Conservation (phyloP, 1,140 invertebrate species). For the Drosophila orosa region DNA sequence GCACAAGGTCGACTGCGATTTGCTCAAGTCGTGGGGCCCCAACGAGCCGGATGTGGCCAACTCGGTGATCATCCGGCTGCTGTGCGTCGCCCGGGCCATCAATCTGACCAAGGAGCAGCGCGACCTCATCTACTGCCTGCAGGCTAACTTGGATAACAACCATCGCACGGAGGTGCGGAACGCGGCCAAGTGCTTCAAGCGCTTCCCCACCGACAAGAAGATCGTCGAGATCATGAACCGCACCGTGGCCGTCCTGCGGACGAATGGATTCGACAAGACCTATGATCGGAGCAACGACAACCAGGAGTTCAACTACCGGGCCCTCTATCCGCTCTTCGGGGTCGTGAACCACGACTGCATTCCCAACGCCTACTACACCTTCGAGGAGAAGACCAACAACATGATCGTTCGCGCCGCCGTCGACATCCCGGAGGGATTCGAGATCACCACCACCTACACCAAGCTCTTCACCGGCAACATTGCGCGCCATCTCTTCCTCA, state of each 20-base stretch:
- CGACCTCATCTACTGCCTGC: constrained; percentile 85
- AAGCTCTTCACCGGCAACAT: constrained; percentile 90
- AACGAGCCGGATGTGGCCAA: constrained; percentile 86
- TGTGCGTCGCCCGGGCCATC: constrained; percentile 87
- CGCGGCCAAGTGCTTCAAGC: constrained; percentile 86
- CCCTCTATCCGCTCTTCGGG: constrained; percentile 89
- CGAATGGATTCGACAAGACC: constrained; percentile 90
- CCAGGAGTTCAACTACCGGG: constrained; percentile 86
- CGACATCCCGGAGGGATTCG: constrained; percentile 88
- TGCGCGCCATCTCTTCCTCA: constrained; percentile 87
- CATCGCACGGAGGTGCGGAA: constrained; percentile 87
- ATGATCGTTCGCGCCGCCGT: constrained; percentile 88
- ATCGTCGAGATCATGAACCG: constrained; percentile 81
- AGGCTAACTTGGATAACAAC: constrained; percentile 85
- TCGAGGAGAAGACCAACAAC: constrained; percentile 85
- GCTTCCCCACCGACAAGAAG: constrained; percentile 85
- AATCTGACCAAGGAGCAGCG: constrained; percentile 86
- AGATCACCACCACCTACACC: constrained; percentile 91
- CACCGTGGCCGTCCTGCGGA: constrained; percentile 87
- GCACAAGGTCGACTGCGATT: constrained; percentile 87
- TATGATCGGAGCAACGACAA: constrained; percentile 84
- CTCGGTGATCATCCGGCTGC: constrained; percentile 85
- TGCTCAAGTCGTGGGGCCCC: constrained; percentile 85
- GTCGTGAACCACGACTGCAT: constrained; percentile 91
- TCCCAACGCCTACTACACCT: constrained; percentile 90